Base-by-base conservation (phyloP, 2,888 invertebrate genomes). In the Hydroisotoma schaefferi region DNA sequence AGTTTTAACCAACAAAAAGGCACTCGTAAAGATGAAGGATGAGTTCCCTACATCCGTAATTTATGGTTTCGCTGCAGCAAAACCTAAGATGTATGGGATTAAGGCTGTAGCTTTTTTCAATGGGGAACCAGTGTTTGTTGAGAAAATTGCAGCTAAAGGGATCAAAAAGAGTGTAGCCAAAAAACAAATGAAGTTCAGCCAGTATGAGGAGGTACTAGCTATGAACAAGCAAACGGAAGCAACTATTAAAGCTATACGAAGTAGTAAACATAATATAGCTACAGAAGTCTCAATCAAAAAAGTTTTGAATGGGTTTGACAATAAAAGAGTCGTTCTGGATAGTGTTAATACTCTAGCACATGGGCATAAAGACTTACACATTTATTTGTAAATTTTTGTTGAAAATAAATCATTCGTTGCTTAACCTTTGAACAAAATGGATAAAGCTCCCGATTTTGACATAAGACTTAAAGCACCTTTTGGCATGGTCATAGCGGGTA, bases 321-420 rank as follows among this genome's bases (percentile, higher is more conserved):
- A 44, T 18, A 64, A 64, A 26, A 5, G 60, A 5, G 60, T 46
- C 51, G 3, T 22, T 12, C 5, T 57, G 3, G 27, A 23, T 26
- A 20, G 2, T 26, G 20, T 37, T 27, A 2, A 26, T n/a, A 29
- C 46, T 4, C 26, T 63, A 25, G 57, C 63, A 0, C 26, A 57
- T 28, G 63, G 63, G 1, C 63, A 63, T 46, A 46, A 54, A 23
- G 49, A 59, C 27, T 55, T 62, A n/a, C 44, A 48, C 15, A 2
- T 46, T 5, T 51, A 29, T 26, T 26, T 37, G 10, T 46, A 53
- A 2, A 18, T 2, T 33, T 37, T 18, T 18, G 40, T 40, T 5
- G 20, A 40, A 40, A 40, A 15, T 4, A 15, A 15, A 5, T 40
- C 40, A 40, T 5, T 40, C 40, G 40, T 40, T 40, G 15, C 15